Evolutionary conservation across 2,888 invertebrate species (phyloP), one percentile per base, ranked within the genome.

Genomic region (Cephus nigrinus): DNA sequence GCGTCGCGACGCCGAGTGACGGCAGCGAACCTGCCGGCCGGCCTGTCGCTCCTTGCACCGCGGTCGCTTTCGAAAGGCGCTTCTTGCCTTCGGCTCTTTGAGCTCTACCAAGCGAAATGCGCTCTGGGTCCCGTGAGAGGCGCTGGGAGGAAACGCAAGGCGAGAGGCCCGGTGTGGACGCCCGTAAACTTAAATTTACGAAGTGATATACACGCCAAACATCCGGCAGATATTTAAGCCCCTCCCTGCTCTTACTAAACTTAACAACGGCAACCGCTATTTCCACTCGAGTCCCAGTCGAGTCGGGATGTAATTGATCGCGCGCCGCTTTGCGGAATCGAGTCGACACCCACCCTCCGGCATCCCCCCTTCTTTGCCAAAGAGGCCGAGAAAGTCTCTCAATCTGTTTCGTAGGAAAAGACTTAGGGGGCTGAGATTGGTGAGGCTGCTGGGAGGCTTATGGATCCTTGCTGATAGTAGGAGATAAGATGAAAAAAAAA

Each of bases 211-310:
- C 89, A 89, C 87, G 86, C 88, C 87, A 90, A 90, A 90, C 90
- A 90, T 91, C 91, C 90, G 91, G 89, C 85, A 87, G 87, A 88
- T 88, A 90, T 90, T 90, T 90, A 90, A 90, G 88, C 88, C 84
- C 82, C 35, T 11, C 34, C 34, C 34, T 2, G 85, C 85, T 87
- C 87, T 88, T 83, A 80, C 83, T 83, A 85, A 87, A 87, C 82
- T 88, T 86, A 86, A 87, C 88, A 88, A 86, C 87, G 87, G 84
- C 82, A 55, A 78, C 77, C 76, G 84, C 87, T 89, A 88, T 89
- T 89, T 89, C 83, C 35, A 35, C 35, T 35, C 35, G 12, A 35
- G 35, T 35, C 35, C 12, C 34, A 84, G 86, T 81, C 81, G 73
- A 71, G 31, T 33, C 71, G 31, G 55, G 55, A 23, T 55, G 23